Evolutionary conservation across 37 sponge, comb jelly and placozoan species (phyloP).

Genomic region (Hormiphora californensis): DNA sequence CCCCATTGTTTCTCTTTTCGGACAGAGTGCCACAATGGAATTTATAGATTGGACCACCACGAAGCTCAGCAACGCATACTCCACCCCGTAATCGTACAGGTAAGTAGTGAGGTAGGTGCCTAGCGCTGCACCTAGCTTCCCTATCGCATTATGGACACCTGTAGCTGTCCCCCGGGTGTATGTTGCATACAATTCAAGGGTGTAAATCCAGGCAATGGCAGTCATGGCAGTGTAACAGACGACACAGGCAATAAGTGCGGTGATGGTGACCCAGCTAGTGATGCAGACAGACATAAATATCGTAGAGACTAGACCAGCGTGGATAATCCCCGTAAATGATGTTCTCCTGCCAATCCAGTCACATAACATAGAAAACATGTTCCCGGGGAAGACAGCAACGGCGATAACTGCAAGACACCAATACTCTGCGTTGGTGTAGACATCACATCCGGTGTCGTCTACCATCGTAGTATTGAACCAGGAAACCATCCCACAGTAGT

Average conservation of each 20-base stretch:
- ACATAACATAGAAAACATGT: neutral
- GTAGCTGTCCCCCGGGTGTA: conserved; percentile 25
- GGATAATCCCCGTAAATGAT: neutral
- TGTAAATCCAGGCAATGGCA: conserved; percentile 6
- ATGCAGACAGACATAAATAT: neutral
- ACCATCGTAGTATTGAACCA: neutral
- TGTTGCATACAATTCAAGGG: conserved; percentile 41
- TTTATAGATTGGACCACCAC: neutral
- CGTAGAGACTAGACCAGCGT: neutral
- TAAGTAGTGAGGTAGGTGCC: conserved; percentile 31
- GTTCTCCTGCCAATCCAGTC: conserved; percentile 4
- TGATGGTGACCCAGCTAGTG: neutral
- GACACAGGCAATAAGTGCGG: neutral
- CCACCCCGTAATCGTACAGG: neutral
- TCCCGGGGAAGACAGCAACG: neutral
- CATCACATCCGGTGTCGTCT: neutral
- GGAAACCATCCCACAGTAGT: conserved; percentile 26
- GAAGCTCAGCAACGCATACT: neutral
- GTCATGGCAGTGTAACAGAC: neutral
- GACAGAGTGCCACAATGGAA: neutral
- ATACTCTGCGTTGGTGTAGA: conserved; percentile 8
- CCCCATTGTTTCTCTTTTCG: conserved; percentile 25
- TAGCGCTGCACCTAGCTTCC: conserved; percentile 10
- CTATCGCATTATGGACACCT: conserved; percentile 41
- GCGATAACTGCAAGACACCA: neutral